A percentile compares a stretch with the other conserved stretches of the same genome.
Conservation (phyloP, 2,113 vertebrate species). For the Arvicanthis niloticus region DNA sequence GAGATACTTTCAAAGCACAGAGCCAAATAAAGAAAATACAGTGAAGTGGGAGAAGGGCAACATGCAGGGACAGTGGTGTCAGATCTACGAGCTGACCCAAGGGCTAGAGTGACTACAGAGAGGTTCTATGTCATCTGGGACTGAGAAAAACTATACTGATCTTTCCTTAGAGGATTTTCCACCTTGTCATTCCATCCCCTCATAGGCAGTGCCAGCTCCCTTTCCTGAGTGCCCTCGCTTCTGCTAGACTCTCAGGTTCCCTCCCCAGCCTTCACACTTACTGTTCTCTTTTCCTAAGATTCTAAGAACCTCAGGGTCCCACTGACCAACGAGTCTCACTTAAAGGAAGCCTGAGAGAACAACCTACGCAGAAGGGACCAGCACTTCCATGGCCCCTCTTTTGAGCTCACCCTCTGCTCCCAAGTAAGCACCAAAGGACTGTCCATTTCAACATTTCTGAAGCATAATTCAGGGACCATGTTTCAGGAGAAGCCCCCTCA, state of each 20-base stretch:
- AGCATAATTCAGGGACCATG: background rate
- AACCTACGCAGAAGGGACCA: background rate
- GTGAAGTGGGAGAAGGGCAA: background rate
- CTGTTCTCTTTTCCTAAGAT: fast-evolving
- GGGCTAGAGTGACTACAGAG: background rate
- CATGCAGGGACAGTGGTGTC: background rate
- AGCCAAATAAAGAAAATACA: background rate
- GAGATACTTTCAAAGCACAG: background rate
- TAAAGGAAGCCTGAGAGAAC: background rate
- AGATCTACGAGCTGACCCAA: background rate
- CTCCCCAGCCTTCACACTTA: background rate
- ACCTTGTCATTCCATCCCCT: background rate
- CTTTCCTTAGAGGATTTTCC: background rate
- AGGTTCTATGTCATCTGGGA: background rate
- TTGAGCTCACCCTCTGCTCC: background rate
- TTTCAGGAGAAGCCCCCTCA: background rate
- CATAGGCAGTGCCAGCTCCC: background rate
- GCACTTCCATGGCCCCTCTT: too few relatives aligned
- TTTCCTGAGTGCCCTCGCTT: background rate
- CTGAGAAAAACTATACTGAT: background rate
- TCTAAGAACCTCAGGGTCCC: background rate
- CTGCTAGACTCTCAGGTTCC: background rate
- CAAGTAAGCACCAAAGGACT: background rate
- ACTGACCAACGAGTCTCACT: background rate
- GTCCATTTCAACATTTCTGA: background rate